These are phyloP conservation scores for Drosophila testacea DNA, from an alignment of 2,888 invertebrate species.

Conservation along the genomic window DNA sequence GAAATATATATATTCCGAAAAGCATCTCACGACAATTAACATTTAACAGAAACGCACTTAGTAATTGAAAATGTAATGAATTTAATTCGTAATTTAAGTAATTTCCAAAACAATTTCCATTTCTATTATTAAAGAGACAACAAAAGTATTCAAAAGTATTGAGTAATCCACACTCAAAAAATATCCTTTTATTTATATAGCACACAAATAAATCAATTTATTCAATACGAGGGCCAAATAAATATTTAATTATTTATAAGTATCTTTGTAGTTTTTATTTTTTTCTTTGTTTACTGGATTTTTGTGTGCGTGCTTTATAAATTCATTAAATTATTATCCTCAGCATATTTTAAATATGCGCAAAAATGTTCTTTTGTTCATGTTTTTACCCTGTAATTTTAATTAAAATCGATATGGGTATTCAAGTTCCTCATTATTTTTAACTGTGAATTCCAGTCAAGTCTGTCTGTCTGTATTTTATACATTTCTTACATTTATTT, in stretches of 20 bases:
- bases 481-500: too few species aligned
- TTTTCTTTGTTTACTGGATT: not conserved
- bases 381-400: not conserved
- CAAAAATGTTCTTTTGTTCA: not conserved
- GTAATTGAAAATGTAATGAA: constrained; percentile 22
- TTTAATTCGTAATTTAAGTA: constrained; percentile 19
- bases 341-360: not conserved
- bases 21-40: constrained; percentile 31
- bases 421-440: not conserved
- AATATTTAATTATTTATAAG: constrained; percentile 14
- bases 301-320: not conserved
- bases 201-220: constrained; percentile 14
- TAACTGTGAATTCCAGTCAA: not conserved
- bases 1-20: constrained; percentile 15
- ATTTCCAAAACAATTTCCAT: not conserved
- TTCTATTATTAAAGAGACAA: constrained; percentile 1
- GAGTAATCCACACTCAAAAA: not conserved
- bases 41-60: constrained; percentile 25
- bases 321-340: constrained; percentile 11
- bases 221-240: constrained; percentile 20
- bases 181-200: constrained; percentile 4
- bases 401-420: not conserved
- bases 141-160: constrained; percentile 2
- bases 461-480: too few species aligned
- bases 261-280: not conserved